A percentile compares a stretch with the other conserved stretches of the same genome.
phyloP scores from a whole-genome alignment of 2,113 vertebrate species.

The Tragelaphus scriptus region DNA sequence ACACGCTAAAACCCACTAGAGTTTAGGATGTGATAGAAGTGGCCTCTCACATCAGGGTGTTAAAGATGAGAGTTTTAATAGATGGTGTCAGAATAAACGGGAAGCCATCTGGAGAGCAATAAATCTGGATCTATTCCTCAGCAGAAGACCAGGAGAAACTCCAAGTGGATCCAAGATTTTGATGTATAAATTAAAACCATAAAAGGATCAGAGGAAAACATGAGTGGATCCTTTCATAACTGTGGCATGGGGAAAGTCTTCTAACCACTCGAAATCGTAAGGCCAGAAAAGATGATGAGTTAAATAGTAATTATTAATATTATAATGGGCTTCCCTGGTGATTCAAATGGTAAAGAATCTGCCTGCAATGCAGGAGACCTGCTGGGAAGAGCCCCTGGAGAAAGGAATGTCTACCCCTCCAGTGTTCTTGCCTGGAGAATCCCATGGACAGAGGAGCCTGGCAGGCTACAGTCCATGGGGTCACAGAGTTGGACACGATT shows the following conservation, averaged over 20 bases:
- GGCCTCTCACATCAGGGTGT: neutral
- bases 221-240: neutral
- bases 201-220: neutral
- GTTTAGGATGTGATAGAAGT: neutral
- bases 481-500: neutral
- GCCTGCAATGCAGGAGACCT: neutral
- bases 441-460: neutral
- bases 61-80: neutral
- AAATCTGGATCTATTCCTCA: neutral
- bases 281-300: neutral
- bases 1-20: accelerated
- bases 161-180: neutral
- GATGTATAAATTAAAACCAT: neutral
- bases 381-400: neutral
- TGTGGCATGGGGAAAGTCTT: neutral
- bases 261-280: neutral
- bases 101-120: neutral
- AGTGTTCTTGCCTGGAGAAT: neutral
- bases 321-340: neutral
- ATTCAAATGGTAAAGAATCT: neutral
- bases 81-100: neutral
- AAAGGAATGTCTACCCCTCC: neutral
- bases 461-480: neutral
- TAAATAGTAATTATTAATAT: neutral
- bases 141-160: neutral